These are phyloP conservation scores for Drosophila persimilis DNA, from an alignment of 1,140 invertebrate species.

Conservation along the genomic window DNA sequence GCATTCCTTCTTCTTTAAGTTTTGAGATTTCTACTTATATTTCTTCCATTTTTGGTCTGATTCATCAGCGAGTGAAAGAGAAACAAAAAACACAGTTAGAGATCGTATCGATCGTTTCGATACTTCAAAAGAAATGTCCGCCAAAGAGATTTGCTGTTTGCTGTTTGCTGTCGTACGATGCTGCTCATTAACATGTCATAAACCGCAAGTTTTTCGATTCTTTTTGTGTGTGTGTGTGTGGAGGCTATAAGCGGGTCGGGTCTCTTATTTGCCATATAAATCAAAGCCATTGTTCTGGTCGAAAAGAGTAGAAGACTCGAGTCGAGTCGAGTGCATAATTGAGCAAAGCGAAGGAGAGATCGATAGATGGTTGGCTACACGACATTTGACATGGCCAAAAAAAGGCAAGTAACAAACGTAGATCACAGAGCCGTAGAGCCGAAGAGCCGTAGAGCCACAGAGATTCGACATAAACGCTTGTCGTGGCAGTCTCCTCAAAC, in stretches of 20 bases:
- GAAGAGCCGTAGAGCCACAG: constrained; percentile 25
- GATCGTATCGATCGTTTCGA: not conserved
- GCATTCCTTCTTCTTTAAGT: too few relatives aligned
- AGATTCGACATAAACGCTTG: constrained; percentile 49
- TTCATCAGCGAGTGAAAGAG: too few relatives aligned
- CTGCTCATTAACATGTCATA: constrained; percentile 80
- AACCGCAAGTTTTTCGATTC: constrained; percentile 58
- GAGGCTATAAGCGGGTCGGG: constrained; percentile 22
- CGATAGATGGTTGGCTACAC: constrained; percentile 24
- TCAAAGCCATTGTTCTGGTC: constrained; percentile 63
- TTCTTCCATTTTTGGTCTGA: too few relatives aligned
- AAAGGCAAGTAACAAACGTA: constrained; percentile 13
- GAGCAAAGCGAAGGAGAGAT: constrained; percentile 1
- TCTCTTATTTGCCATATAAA: constrained; percentile 44
- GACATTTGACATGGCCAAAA: constrained; percentile 67
- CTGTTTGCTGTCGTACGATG: constrained; percentile 27
- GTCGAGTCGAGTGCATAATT: not conserved
- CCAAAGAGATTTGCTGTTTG: constrained; percentile 24
- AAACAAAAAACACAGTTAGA: too few relatives aligned
- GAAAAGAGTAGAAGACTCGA: not conserved
- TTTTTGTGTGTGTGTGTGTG: constrained; percentile 11
- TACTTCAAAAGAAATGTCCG: constrained; percentile 39
- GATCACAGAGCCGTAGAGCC: constrained; percentile 1
- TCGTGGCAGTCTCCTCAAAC: constrained; percentile 52
- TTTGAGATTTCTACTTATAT: too few relatives aligned